Evolutionary conservation across 2,113 vertebrate genomes (phyloP).

Genomic region (Triplophysa siluroides): DNA sequence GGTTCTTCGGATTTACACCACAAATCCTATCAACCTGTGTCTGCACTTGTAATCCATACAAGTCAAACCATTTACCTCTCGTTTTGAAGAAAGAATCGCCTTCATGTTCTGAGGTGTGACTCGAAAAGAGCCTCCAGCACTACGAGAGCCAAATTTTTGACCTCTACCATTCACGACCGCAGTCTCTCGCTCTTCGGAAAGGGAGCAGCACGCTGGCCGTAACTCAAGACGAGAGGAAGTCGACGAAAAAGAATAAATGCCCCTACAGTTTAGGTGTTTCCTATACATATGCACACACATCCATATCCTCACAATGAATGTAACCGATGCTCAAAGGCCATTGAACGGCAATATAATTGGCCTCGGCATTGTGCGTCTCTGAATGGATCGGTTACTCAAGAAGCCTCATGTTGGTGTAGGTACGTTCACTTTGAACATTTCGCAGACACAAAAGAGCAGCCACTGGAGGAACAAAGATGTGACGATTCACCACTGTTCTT

Average conservation of each 20-base stretch:
- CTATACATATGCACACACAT: slow-evolving; percentile 59
- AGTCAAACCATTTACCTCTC: neutral
- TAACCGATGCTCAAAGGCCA: slow-evolving; percentile 76
- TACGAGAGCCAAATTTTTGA: slow-evolving; percentile 54
- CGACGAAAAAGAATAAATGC: slow-evolving; percentile 65
- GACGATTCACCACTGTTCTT: slow-evolving; percentile 69
- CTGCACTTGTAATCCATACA: slow-evolving; percentile 18
- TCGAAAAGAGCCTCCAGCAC: slow-evolving; percentile 57
- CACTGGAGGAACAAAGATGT: slow-evolving; percentile 72
- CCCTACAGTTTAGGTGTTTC: slow-evolving; percentile 69
- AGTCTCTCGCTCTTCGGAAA: slow-evolving; percentile 47
- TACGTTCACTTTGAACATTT: slow-evolving; percentile 79
- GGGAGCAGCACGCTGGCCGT: slow-evolving; percentile 56
- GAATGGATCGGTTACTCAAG: slow-evolving; percentile 80
- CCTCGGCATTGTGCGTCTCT: slow-evolving; percentile 73
- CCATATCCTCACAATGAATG: slow-evolving; percentile 66
- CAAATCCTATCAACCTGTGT: slow-evolving; percentile 9
- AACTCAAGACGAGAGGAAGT: slow-evolving; percentile 65
- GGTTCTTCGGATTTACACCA: neutral
- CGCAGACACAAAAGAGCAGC: slow-evolving; percentile 75
- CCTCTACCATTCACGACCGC: slow-evolving; percentile 56
- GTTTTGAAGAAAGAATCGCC: slow-evolving; percentile 32
- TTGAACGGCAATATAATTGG: slow-evolving; percentile 77
- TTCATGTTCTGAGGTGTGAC: slow-evolving; percentile 62
- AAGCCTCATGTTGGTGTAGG: slow-evolving; percentile 80